These are phyloP conservation scores for Oxyscelio sp. DNA, from an alignment of 2,888 invertebrate genomes.

Conservation along the genomic window DNA sequence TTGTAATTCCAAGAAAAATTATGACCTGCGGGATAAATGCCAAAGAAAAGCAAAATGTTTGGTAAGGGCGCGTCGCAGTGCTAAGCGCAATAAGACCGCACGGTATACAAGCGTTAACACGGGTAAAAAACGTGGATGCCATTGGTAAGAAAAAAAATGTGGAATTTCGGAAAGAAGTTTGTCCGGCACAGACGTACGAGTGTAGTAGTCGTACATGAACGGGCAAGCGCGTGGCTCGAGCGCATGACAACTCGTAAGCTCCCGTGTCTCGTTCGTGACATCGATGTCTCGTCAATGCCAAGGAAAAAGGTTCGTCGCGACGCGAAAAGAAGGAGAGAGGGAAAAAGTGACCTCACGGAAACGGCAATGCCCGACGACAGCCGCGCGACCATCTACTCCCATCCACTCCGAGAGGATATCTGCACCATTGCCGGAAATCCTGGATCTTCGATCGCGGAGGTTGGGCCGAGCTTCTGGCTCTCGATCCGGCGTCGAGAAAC, in stretches of 20 bases:
- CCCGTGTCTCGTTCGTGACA: conserved; percentile 60
- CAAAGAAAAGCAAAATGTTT: too few relatives aligned
- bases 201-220: conserved; percentile 12
- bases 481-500: too few relatives aligned
- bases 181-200: too few relatives aligned
- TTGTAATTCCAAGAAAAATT: too few relatives aligned
- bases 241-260: conserved; percentile 56
- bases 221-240: conserved; percentile 31
- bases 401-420: too few relatives aligned
- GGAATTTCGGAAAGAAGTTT: not conserved
- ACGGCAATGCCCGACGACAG: conserved; percentile 67
- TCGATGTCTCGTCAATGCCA: conserved; percentile 72
- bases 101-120: not conserved
- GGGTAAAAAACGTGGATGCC: not conserved
- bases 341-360: conserved; percentile 65
- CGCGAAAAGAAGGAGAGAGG: conserved; percentile 37
- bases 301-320: conserved; percentile 67
- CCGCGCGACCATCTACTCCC: too few relatives aligned
- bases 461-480: too few relatives aligned
- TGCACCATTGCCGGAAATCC: too few relatives aligned
- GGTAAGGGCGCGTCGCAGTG: not conserved
- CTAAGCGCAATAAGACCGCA: not conserved
- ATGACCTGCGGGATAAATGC: too few relatives aligned
- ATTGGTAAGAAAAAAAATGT: not conserved
- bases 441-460: too few relatives aligned